Evolutionary conservation across 2,113 vertebrate species (phyloP), one percentile per base, ranked within the genome.

Genomic region (Phrynocephalus versicolor): DNA sequence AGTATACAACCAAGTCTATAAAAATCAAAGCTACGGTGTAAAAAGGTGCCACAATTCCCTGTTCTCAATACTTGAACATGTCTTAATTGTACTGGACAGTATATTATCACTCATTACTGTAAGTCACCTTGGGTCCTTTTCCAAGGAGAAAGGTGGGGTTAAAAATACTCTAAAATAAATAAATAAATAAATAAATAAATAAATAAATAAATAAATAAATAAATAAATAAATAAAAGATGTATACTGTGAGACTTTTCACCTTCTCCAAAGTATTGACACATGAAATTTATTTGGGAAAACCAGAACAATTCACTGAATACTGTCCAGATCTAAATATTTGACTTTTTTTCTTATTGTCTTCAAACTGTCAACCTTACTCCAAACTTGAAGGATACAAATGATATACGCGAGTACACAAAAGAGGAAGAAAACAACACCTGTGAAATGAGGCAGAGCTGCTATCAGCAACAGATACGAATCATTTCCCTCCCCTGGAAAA

Each of bases 1-100:
- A 39, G 85, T 85, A 62, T 84, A 87, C 90, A 91, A 91, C 85
- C 93, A 45, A 90, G 76, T 94, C 84, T 82, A 90, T 86, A 75
- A 89, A 84, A 78, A 82, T 70, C 62, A 90, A 81, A 88, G 25
- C 83, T 93, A 86, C 69, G 92, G 62, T n/a, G n/a, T n/a, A n/a
- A n/a, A n/a, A n/a, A n/a, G n/a, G n/a, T n/a, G n/a, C n/a, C n/a
- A n/a, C n/a, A n/a, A n/a, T n/a, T n/a, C n/a, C n/a, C n/a, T n/a
- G n/a, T n/a, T n/a, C n/a, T n/a, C n/a, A n/a, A n/a, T n/a, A n/a
- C n/a, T n/a, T n/a, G n/a, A n/a, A n/a, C n/a, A n/a, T n/a, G n/a
- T n/a, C n/a, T n/a, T n/a, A n/a, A n/a, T n/a, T n/a, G n/a, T n/a
- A n/a, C n/a, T n/a, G n/a, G n/a, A n/a, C n/a, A n/a, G n/a, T n/a